Evolutionary conservation across 2,113 vertebrate species (phyloP).

Genomic region (Toxostoma redivivum): DNA sequence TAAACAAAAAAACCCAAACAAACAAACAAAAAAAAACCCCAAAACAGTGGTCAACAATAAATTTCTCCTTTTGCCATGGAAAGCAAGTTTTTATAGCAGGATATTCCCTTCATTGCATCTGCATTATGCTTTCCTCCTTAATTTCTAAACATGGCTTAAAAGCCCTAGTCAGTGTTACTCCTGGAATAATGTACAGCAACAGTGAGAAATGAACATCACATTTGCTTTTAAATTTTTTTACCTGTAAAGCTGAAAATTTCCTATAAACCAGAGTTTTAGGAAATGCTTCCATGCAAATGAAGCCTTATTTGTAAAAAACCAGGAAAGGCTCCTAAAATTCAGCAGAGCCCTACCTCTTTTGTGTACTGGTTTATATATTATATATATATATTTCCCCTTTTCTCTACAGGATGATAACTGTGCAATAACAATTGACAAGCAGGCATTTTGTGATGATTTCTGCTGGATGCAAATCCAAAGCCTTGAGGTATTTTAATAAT

Average conservation of each 20-base stretch:
- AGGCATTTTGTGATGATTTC: not conserved
- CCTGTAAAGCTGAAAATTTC: not conserved
- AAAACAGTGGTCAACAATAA: not conserved
- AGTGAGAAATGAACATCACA: not conserved
- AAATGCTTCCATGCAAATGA: not conserved
- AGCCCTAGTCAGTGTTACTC: not conserved
- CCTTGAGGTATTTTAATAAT: conserved; percentile 4
- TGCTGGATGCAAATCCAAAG: not conserved
- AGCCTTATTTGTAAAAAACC: not conserved
- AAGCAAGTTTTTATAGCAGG: not conserved
- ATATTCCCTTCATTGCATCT: not conserved
- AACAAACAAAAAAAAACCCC: not conserved
- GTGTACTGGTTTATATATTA: not conserved
- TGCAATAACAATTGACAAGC: not conserved
- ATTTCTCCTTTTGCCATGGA: not conserved
- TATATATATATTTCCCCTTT: not conserved
- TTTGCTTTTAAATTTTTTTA: not conserved
- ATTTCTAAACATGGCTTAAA: not conserved
- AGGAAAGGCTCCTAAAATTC: not conserved
- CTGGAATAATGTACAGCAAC: not conserved
- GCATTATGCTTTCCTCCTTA: not conserved
- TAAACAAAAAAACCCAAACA: not conserved
- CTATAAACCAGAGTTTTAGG: not conserved
- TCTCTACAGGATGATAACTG: not conserved
- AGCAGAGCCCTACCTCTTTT: not conserved